phyloP scores from a whole-genome alignment of 2,888 invertebrate genomes.

The Notocelia uddmanniana region DNA sequence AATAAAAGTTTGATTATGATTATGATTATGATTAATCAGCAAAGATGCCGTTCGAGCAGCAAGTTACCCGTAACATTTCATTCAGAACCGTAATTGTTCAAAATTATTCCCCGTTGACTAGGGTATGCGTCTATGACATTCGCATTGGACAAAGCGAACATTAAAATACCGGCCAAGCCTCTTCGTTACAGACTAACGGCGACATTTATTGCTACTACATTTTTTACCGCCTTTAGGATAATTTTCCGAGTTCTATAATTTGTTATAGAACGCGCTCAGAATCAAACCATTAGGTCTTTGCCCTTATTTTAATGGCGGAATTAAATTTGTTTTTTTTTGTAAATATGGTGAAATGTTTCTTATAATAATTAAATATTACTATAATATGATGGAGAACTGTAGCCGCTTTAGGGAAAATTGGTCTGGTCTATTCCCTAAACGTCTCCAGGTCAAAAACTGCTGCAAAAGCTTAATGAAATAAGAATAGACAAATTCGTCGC shows the following conservation, averaged over 20 bases:
- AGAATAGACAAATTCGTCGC: too few relatives aligned
- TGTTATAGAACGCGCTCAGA: background rate
- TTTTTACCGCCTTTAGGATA: background rate
- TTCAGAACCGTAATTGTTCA: too few relatives aligned
- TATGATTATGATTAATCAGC: too few relatives aligned
- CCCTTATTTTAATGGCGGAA: background rate
- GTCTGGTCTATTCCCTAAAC: too few relatives aligned
- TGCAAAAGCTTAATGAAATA: too few relatives aligned
- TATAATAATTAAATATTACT: background rate
- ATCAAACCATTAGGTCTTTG: background rate
- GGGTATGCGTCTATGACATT: constrained; percentile 13
- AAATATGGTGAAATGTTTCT: background rate
- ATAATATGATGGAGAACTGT: too few relatives aligned
- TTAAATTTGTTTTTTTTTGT: background rate
- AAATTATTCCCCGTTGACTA: background rate
- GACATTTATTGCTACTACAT: constrained; percentile 31
- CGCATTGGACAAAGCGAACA: constrained; percentile 19
- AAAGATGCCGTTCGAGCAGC: too few relatives aligned
- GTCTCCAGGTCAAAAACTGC: too few relatives aligned
- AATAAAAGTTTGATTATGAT: too few relatives aligned
- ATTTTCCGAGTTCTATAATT: background rate
- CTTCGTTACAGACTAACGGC: constrained; percentile 25
- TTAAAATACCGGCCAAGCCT: constrained; percentile 28
- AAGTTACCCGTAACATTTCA: too few relatives aligned
- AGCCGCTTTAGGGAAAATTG: too few relatives aligned